phyloP scores from a whole-genome alignment of 23 tunicate species.

The Trididemnum clinides region DNA sequence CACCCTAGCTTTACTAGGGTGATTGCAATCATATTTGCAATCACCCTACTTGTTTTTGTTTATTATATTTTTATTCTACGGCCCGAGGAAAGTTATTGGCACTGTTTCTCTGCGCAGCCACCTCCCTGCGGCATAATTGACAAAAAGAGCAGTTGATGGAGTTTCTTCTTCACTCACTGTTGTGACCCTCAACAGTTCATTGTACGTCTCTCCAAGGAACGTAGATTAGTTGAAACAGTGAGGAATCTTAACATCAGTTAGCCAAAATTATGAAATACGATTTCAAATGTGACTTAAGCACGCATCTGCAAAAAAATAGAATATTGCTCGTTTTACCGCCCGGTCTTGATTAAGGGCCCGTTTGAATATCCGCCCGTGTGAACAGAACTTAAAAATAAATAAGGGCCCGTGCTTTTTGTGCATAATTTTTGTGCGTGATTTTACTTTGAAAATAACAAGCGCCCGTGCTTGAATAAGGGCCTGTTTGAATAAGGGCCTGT shows the following conservation, averaged over 20 bases:
- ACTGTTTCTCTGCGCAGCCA: neutral
- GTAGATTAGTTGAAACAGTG: neutral
- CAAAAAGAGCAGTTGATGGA: neutral
- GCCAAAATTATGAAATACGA: neutral
- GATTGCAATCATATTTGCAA: neutral
- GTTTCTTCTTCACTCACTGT: neutral
- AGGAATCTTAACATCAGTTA: neutral
- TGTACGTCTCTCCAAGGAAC: neutral
- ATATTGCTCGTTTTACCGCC: too few species aligned
- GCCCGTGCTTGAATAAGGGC: too few species aligned
- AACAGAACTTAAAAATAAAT: too few species aligned
- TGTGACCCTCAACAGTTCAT: neutral
- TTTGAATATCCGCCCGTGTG: too few species aligned
- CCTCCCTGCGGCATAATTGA: neutral
- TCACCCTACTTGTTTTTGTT: too few species aligned
- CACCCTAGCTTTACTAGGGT: neutral
- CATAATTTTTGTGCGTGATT: too few species aligned
- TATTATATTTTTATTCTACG: too few species aligned
- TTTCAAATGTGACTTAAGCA: neutral
- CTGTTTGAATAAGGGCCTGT: too few species aligned
- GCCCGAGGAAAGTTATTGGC: too few species aligned
- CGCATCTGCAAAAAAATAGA: slow-evolving; percentile 10
- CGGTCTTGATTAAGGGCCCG: too few species aligned
- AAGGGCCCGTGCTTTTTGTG: too few species aligned
- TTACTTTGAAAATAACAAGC: too few species aligned